Evolutionary conservation across 2,797 vertebrate genomes (phyloP), one percentile per base, ranked within the genome.

Genomic region (Intellagama lesueurii): DNA sequence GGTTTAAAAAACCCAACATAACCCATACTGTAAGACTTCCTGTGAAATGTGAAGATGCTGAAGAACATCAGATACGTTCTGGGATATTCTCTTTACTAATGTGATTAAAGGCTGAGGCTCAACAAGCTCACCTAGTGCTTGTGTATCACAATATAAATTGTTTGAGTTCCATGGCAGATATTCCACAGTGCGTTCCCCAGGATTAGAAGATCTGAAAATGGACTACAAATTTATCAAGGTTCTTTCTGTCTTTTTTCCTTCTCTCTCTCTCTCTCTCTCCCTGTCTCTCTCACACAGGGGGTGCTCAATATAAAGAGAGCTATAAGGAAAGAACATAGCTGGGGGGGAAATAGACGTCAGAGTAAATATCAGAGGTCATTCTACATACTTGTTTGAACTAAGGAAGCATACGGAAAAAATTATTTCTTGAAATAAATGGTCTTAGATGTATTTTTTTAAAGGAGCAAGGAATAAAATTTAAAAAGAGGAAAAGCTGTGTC

Each of bases 371-470:
- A 89, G 75, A 81, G 83, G 75, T 80, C 77, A 85, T 75, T 81
- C 35, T 68, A 76, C 79, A 66, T 82, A 83, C 35, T 32, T 88
- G 79, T n/a, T 82, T 85, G 88, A 85, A 80, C 75, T 80, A 9
- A 72, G 26, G 44, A 81, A 86, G 49, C 84, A 90, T 86, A 81
- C 86, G 88, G 84, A 89, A 91, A 2, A 85, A 94, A 91, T 88
- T 91, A 90, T 87, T 93, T 89, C 84, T 83, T 90, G 89, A 91
- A 88, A 90, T 92, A 83, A 85, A 93, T 91, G 0, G 4, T 26
- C 1, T 81, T 47, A 52, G 44, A 28, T 56, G 26, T 76, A 7
- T 70, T 91, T 77, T 88, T 7, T 9, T 14, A 8, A n/a, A n/a
- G 79, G 94, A 87, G 85, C 84, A 93, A 90, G 28, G 73, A 7